phyloP scores from a whole-genome alignment of 2,113 vertebrate species.

The Pterocles orientalis region DNA sequence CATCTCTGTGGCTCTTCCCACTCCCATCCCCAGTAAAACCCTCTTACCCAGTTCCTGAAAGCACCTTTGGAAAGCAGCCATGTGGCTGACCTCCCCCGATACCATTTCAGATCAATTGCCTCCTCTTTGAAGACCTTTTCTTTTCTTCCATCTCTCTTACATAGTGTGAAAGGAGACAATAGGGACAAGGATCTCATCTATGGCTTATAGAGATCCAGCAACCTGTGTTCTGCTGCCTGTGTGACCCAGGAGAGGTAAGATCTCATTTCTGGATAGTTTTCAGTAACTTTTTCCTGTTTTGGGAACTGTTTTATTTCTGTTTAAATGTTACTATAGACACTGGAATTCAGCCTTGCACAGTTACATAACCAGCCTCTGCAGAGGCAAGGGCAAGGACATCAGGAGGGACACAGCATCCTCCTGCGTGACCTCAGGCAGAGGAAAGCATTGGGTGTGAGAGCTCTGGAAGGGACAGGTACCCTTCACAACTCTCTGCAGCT shows the following conservation, averaged over 20 bases:
- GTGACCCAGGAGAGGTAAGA: slow-evolving; percentile 1
- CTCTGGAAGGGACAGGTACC: background rate
- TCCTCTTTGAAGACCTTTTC: background rate
- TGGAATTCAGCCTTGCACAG: slow-evolving; percentile 4
- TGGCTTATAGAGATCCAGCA: background rate
- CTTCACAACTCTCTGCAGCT: background rate
- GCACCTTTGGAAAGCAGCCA: background rate
- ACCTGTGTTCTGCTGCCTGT: background rate
- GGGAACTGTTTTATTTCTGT: slow-evolving; percentile 58
- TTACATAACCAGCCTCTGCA: slow-evolving; percentile 21
- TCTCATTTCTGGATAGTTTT: slow-evolving; percentile 36
- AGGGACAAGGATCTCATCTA: background rate
- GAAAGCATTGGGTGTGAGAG: accelerated
- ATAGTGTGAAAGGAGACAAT: background rate
- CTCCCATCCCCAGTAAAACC: background rate
- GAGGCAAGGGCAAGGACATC: background rate
- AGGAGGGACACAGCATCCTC: background rate
- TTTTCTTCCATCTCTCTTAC: background rate
- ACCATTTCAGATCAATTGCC: background rate
- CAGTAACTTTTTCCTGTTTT: slow-evolving; percentile 47
- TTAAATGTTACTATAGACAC: slow-evolving; percentile 64
- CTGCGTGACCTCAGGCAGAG: background rate
- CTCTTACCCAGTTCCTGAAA: background rate
- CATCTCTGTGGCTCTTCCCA: background rate
- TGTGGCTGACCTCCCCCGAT: background rate